Percentiles rank a stretch among this genome's conserved stretches.
Evolutionary conservation across 2,113 vertebrate species (phyloP).

Genomic region (Neopipo cinnamomea): DNA sequence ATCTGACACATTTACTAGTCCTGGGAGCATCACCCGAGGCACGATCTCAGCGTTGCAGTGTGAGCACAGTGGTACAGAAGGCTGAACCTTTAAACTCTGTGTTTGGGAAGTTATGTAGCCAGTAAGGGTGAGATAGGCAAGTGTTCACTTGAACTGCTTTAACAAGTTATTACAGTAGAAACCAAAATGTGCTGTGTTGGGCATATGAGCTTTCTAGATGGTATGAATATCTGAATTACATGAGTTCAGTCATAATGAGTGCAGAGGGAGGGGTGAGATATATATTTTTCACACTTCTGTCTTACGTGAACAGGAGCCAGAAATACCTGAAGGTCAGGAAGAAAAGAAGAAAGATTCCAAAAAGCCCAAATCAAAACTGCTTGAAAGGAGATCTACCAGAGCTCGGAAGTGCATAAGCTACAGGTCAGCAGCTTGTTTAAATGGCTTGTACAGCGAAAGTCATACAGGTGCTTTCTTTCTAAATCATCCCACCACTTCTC

Average conservation of each 20-base stretch:
- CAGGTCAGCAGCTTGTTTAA: slow-evolving; percentile 77
- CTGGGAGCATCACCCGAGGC: background rate
- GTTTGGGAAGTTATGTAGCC: background rate
- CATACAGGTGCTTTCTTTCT: background rate
- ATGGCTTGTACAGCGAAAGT: background rate
- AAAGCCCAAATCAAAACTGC: slow-evolving; percentile 86
- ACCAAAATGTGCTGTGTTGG: background rate
- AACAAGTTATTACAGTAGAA: background rate
- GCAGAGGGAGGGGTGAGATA: background rate
- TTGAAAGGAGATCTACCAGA: slow-evolving; percentile 92
- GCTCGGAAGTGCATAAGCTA: slow-evolving; percentile 96
- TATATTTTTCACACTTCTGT: background rate
- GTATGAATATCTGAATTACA: accelerated
- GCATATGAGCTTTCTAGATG: background rate
- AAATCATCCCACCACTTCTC: background rate
- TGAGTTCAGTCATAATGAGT: background rate
- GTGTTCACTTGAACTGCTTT: background rate
- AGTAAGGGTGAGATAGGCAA: background rate
- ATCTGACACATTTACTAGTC: background rate
- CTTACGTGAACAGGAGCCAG: slow-evolving; percentile 76
- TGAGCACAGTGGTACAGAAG: background rate
- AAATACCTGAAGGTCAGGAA: slow-evolving; percentile 80
- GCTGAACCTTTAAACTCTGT: background rate
- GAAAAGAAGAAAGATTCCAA: slow-evolving; percentile 91
- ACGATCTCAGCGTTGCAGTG: background rate